phyloP scores from a whole-genome alignment of 2,113 vertebrate species.

The Shinisaurus crocodilurus region DNA sequence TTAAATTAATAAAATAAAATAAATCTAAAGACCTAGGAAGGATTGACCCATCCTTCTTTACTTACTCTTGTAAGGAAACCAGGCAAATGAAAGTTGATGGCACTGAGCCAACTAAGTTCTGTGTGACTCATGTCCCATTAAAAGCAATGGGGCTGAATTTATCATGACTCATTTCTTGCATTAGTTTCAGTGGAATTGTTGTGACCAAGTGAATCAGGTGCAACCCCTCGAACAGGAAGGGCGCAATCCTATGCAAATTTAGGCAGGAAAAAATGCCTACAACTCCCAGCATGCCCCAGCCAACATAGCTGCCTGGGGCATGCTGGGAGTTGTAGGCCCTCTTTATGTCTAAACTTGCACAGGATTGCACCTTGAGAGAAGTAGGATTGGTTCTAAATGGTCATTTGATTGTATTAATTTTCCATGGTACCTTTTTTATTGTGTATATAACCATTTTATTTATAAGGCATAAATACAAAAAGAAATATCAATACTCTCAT shows the following conservation, averaged over 20 bases:
- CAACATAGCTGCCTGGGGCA: no score
- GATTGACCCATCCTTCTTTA: constrained; percentile 50
- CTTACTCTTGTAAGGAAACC: constrained; percentile 48
- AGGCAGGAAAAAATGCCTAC: no score
- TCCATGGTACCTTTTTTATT: constrained; percentile 47
- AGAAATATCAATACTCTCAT: constrained; percentile 73
- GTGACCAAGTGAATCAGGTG: background rate
- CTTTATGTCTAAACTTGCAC: no score
- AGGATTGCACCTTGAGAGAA: no score
- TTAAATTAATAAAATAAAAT: constrained; percentile 62
- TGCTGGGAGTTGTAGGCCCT: no score
- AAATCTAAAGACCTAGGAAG: constrained; percentile 50
- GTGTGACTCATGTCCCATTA: background rate
- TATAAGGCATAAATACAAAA: constrained; percentile 82
- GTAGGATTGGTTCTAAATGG: constrained; percentile 47
- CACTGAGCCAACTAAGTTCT: background rate
- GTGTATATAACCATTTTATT: constrained; percentile 69
- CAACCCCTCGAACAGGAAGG: constrained; percentile 11
- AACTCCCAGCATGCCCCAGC: no score
- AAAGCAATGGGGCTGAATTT: background rate
- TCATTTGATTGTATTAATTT: constrained; percentile 23
- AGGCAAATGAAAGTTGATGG: constrained; percentile 50
- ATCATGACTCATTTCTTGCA: background rate
- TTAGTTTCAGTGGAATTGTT: background rate
- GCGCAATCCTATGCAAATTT: no score